Percentiles rank a stretch among this genome's conserved stretches.
Evolutionary conservation across 2,888 invertebrate species (phyloP).

Genomic region (Cheilosia scutellata): DNA sequence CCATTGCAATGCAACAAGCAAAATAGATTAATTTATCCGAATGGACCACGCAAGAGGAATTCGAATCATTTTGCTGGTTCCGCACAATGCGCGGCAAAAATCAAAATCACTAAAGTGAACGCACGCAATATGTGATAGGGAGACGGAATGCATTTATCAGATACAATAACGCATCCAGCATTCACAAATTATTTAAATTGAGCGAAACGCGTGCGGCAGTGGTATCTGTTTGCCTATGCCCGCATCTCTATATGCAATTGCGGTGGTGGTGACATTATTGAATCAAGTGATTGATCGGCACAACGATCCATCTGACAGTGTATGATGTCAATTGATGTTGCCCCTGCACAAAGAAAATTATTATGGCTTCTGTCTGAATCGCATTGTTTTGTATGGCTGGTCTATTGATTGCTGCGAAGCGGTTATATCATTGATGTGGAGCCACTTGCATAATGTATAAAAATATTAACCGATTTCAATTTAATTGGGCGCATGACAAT

Average conservation of each 20-base stretch:
- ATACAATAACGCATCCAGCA: constrained; percentile 39
- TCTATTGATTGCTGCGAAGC: constrained; percentile 10
- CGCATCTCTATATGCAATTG: constrained; percentile 33
- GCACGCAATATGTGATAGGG: constrained; percentile 55
- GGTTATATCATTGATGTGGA: no score
- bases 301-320: constrained; percentile 30
- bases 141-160: constrained; percentile 39
- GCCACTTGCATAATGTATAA: no score
- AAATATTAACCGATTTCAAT: no score
- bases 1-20: constrained; percentile 39
- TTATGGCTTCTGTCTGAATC: not conserved
- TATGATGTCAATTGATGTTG: constrained; percentile 38
- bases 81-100: constrained; percentile 40
- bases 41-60: constrained; percentile 36
- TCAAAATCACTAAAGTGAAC: constrained; percentile 60
- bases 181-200: constrained; percentile 34
- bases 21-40: constrained; percentile 55
- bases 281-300: constrained; percentile 52
- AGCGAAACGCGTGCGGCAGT: constrained; percentile 20
- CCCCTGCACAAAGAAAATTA: not conserved
- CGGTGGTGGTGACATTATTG: constrained; percentile 50
- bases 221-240: constrained; percentile 1
- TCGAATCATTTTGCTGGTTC: constrained; percentile 31
- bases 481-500: no score
- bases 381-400: not conserved